Evolutionary conservation across 2,888 invertebrate genomes (phyloP), one percentile per base, ranked within the genome.

Genomic region (Cinara cedri): DNA sequence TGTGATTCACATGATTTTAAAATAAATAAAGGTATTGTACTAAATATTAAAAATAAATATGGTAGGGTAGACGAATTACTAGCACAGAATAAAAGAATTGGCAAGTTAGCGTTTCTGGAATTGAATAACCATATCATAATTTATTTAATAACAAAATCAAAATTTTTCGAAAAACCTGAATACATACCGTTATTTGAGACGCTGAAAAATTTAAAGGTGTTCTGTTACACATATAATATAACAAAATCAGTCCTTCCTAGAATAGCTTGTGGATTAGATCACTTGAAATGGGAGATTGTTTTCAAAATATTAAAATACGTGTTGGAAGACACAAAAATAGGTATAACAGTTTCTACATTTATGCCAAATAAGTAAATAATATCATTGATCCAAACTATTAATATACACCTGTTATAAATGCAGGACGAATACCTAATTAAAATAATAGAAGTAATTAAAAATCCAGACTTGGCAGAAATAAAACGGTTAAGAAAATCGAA

Each of bases 231-330:
- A n/a, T n/a, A 65, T 4, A 14, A 65, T 9, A 46, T 46, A 21
- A 46, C 6, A 4, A 46, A 65, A 46, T 4, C 21, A 46, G 21
- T 46, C 4, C 42, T 65, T 13, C 19, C 65, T 1, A 65, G 14
- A 19, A 46, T 46, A 6, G 14, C 21, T 14, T 21, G 13, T 14
- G 21, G n/a, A 3, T 6, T 34, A 34, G 26, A 62, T 16, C 13
- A 21, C 21, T 65, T 65, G 14, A 46, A 65, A 8, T 46, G 46
- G 65, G 3, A 21, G 8, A 65, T 6, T 14, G 2, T 65, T 13
- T 65, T 46, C 1, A 65, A 46, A 14, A 65, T 65, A 21, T 1
- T 63, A 63, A 63, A 63, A 63, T 44, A 63, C 44, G 14, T 65
- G 3, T 65, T 65, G 21, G 0, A 21, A 2, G 21, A 44, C 21